Percentiles rank a stretch among this genome's conserved stretches.
phyloP scores from a whole-genome alignment of 2,797 vertebrate species.

The Pampus argenteus region DNA sequence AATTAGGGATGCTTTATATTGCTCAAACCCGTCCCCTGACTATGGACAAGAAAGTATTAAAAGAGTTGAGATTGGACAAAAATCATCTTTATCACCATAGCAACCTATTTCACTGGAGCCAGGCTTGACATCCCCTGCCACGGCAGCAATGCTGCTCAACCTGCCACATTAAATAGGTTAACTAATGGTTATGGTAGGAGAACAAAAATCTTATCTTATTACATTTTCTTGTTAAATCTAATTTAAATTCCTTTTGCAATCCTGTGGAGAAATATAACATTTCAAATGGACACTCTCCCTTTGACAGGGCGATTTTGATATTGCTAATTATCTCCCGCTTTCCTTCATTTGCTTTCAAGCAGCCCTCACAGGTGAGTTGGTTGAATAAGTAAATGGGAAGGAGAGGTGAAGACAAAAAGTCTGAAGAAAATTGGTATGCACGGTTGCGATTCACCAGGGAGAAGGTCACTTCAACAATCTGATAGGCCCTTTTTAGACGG shows the following conservation, averaged over 20 bases:
- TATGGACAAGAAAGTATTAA: slow-evolving; percentile 67
- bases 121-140: slow-evolving; percentile 53
- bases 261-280: slow-evolving; percentile 73
- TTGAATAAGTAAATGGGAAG: slow-evolving; percentile 71
- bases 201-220: slow-evolving; percentile 69
- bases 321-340: slow-evolving; percentile 78
- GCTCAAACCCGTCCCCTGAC: slow-evolving; percentile 68
- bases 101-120: slow-evolving; percentile 64
- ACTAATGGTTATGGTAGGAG: slow-evolving; percentile 72
- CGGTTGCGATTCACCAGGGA: slow-evolving; percentile 68
- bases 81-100: slow-evolving; percentile 74
- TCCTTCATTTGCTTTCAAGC: slow-evolving; percentile 75
- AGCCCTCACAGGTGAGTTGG: slow-evolving; percentile 74
- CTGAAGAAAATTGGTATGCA: slow-evolving; percentile 77
- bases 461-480: slow-evolving; percentile 83
- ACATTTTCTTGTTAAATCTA: slow-evolving; percentile 72
- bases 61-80: slow-evolving; percentile 72
- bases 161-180: slow-evolving; percentile 80
- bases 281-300: slow-evolving; percentile 73
- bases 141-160: slow-evolving; percentile 54
- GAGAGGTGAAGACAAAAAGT: slow-evolving; percentile 52
- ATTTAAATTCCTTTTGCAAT: slow-evolving; percentile 74
- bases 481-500: slow-evolving; percentile 74
- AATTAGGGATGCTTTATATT: slow-evolving; percentile 78
- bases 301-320: slow-evolving; percentile 77